Base-by-base conservation (phyloP, 2,113 vertebrate genomes). In the Hippotragus niger region DNA sequence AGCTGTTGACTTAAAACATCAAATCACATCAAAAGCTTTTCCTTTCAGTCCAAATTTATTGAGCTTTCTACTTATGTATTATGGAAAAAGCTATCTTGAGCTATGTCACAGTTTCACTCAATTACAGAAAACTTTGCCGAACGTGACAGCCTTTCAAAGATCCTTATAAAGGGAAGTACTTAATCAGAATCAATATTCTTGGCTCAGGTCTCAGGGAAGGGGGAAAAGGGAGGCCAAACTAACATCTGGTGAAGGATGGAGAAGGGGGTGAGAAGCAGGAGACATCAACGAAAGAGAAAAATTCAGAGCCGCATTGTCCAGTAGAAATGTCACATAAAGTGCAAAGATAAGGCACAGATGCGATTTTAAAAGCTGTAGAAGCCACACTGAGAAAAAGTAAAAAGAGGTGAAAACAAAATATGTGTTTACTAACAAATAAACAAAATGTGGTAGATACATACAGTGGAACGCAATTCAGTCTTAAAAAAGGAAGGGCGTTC, bases 1-100 rank as follows among this genome's bases (percentile, higher is more conserved):
- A 97, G 71, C 82, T 90, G 74, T 81, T 97, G 95, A 91, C 71
- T 91, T 97, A 85, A 97, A 96, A 98, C 91, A 95, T 90, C 31
- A 97, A 94, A 95, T 93, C 80, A 55, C 88, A 98, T 96, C 64
- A 95, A 95, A 97, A 95, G 47, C 80, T 80, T 90, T 93, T 95
- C 40, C 10, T 97, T 94, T 93, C 58, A 36, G 33, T 67, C 55
- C 40, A 76, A 80, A 25, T 55, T 90, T 96, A 93, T 81, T 43
- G 93, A 43, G 17, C 62, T 31, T 94, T 95, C 62, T 91, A 78
- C 47, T 78, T 95, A n/a, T 76, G 21, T 88, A 80, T 95, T 86
- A 91, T 74, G 31, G 84, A 87, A 92, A 60, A 97, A 81, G 11
- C 50, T 43, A 89, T 88, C 88, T 87, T 67, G 82, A 89, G 88